These are phyloP conservation scores for Chanos chanos DNA, from an alignment of 2,797 vertebrate genomes.

Conservation along the genomic window DNA sequence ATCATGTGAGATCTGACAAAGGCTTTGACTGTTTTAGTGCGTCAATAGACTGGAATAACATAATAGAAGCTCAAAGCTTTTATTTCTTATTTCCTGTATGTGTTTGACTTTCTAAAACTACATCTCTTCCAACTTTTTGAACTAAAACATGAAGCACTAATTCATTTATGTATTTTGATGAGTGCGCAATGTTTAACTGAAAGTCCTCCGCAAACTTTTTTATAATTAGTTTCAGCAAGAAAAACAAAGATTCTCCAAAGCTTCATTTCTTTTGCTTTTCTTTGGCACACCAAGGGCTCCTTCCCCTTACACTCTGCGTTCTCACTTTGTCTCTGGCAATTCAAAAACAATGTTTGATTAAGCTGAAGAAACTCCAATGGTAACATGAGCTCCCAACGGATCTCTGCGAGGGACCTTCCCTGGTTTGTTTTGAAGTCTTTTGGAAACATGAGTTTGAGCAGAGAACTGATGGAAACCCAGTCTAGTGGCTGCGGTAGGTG, in stretches of 20 bases:
- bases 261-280: background rate
- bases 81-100: constrained; percentile 66
- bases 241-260: constrained; percentile 9
- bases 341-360: background rate
- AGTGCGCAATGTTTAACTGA: constrained; percentile 71
- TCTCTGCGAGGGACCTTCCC: background rate
- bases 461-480: background rate
- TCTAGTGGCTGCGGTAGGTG: constrained; percentile 7
- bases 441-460: too few relatives aligned
- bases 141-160: constrained; percentile 79
- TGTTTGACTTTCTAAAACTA: constrained; percentile 64
- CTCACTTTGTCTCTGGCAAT: background rate
- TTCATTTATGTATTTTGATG: constrained; percentile 79
- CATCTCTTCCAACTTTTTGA: constrained; percentile 60
- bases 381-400: background rate
- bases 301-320: background rate
- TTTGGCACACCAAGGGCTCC: background rate
- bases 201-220: constrained; percentile 74
- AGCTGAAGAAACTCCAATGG: too few relatives aligned
- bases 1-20: constrained; percentile 72
- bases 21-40: constrained; percentile 72
- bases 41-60: constrained; percentile 80
- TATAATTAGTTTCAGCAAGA: constrained; percentile 58
- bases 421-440: background rate
- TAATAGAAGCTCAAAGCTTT: constrained; percentile 65